Base-by-base conservation (phyloP, 2,888 invertebrate species). In the Steinernema scapterisci region DNA sequence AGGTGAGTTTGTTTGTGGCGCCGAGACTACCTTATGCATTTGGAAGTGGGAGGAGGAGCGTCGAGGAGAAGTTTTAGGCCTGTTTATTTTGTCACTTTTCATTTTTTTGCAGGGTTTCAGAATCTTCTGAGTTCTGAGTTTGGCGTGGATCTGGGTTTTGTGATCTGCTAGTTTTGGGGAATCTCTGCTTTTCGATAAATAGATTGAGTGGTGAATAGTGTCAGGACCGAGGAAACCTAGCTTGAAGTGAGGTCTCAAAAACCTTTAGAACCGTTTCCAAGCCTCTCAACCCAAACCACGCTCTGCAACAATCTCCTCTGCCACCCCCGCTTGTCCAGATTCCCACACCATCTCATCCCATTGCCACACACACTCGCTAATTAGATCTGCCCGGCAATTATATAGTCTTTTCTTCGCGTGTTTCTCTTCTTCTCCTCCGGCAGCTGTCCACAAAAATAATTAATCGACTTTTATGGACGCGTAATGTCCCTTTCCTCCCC, bases 391-490 rank as follows among this genome's bases (percentile, higher is more conserved):
- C 21, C 7, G 2, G 13, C 54, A 54, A 54, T 54, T 54, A 13
- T 25, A 54, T 25, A 25, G 13, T 23, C 54, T 21, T 48, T 48
- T 54, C 54, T 25, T 54, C 48, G 54, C 54, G 54, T 54, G 54
- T 23, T 54, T 25, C 54, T 5, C 63, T 31, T 27, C 63, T 31
- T 27, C 48, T 5, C 13, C 16, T 16, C 48, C 48, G 48, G 19
- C 31, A 27, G 63, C 31, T 27, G 31, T 63, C 63, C 63, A 63
- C 63, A 63, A 63, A 38, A 13, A 63, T 63, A 31, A 63, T 63
- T 63, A 63, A 27, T 63, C 31, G 27, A 7, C 25, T 54, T 54
- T 23, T 25, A 25, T 54, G 54, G 23, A 3, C 7, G 23, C 48
- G 48, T n/a, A 48, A 48, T 19, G 48, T n/a, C 19, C n/a, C 19